Base-by-base conservation (phyloP, 1,140 invertebrate species). In the Amphibalanus amphitrite region DNA sequence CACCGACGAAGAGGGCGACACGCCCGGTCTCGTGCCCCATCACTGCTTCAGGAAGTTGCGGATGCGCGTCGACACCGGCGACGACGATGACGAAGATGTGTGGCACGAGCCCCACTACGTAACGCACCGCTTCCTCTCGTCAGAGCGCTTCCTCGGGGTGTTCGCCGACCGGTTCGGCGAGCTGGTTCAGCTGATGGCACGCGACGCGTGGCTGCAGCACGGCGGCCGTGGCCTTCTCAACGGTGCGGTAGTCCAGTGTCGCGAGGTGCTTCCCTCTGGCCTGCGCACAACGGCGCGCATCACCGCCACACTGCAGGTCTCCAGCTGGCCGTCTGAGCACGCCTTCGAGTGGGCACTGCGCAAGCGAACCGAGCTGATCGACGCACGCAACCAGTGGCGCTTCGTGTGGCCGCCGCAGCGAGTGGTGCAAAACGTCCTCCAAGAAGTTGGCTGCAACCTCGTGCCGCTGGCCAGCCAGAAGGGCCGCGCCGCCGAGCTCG, bases 11-110 rank as follows among this genome's bases (percentile, higher is more conserved):
- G 15, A 4, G 10, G 47, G 17, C 38, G 47, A 59, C 47, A 59
- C 47, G 47, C 47, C 47, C 47, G 47, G 47, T 20, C 38, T 8
- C 17, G 47, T 6, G 47, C 47, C 47, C 10, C 47, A 23, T 20
- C 47, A 23, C 47, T 59, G 47, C 47, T 23, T 59, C 13, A 8
- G 47, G 6, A 20, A 23, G 6, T 26, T 40, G 40, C n/a, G 85
- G 0, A 82, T 86, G 17, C 81, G 88, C 28, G 83, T 90, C 23
- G 88, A 85, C 71, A 81, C 90, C 29, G 83, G 88, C 3, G 87
- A 89, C 75, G 87, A 91, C 72, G n/a, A n/a, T n/a, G 90, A 90
- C 74, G 83, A 90, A n/a, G 87, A 90, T 74, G 84, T 90, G 1
- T 77, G 78, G 72, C 71, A 74, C 1, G 75, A 77, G 69, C 69